These are phyloP conservation scores for Grus americana DNA, from an alignment of 2,113 vertebrate species.

Conservation along the genomic window DNA sequence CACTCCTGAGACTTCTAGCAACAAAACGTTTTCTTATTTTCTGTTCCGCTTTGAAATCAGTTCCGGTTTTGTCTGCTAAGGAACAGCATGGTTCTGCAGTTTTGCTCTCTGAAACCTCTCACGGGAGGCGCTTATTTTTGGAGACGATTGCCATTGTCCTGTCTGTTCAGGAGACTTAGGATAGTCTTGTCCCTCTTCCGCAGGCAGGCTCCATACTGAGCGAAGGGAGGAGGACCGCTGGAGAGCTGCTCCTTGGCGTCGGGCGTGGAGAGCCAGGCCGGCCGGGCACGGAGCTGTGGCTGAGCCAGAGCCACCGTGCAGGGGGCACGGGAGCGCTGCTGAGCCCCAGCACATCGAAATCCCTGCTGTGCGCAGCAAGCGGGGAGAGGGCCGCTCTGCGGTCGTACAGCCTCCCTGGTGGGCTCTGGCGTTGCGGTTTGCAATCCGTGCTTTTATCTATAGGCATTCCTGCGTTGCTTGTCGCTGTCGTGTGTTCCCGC, in stretches of 20 bases:
- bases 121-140: neutral
- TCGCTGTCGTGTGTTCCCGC: neutral
- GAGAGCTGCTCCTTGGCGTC: neutral
- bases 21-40: neutral
- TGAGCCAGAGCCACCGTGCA: neutral
- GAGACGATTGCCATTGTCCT: neutral
- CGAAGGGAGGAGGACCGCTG: neutral
- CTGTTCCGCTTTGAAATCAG: neutral
- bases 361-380: neutral
- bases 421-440: neutral
- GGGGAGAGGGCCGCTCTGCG: neutral
- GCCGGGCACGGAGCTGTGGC: neutral
- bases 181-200: neutral
- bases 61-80: neutral
- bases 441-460: neutral
- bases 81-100: neutral
- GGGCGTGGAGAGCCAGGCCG: neutral
- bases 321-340: neutral
- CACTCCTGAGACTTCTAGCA: neutral
- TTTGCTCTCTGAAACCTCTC: neutral
- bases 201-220: rapidly evolving
- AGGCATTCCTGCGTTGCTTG: neutral
- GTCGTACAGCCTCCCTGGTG: neutral
- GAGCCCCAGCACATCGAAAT: rapidly evolving
- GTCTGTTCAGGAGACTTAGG: neutral